Conservation (phyloP, 2,888 invertebrate species). For the Sinohyriopsis cumingii region DNA sequence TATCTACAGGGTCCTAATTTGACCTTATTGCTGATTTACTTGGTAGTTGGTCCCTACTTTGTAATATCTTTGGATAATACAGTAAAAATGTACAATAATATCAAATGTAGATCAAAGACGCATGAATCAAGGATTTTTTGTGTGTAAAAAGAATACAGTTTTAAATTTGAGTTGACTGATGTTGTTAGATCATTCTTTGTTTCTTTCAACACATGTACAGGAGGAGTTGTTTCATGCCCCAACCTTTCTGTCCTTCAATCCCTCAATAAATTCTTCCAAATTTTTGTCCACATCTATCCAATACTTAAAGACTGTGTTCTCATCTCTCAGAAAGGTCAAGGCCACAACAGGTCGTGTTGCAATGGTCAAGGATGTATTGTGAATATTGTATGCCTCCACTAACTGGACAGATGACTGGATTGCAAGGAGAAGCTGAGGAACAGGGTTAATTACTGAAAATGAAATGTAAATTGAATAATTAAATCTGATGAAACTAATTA, state of each 20-base stretch:
- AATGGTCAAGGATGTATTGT: conserved; percentile 40
- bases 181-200: no score
- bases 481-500: neutral
- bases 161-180: no score
- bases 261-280: conserved; percentile 28
- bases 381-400: conserved; percentile 52
- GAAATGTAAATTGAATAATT: neutral
- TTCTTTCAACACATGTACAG: no score
- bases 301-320: conserved; percentile 79
- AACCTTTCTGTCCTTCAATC: conserved; percentile 20
- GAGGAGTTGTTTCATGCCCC: neutral
- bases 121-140: no score
- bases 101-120: no score
- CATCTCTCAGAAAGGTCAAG: conserved; percentile 80
- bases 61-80: no score
- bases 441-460: conserved; percentile 79
- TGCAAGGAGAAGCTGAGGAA: conserved; percentile 85
- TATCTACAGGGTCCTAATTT: no score
- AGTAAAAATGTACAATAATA: no score
- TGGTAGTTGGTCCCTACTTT: no score
- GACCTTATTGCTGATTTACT: no score
- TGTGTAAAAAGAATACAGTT: no score
- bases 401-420: conserved; percentile 62
- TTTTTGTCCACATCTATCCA: conserved; percentile 82
- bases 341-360: conserved; percentile 73